A percentile compares a stretch with the other conserved stretches of the same genome.
phyloP scores from a whole-genome alignment of 2,888 invertebrate genomes.

The Leptinotarsa rubiginosa region DNA sequence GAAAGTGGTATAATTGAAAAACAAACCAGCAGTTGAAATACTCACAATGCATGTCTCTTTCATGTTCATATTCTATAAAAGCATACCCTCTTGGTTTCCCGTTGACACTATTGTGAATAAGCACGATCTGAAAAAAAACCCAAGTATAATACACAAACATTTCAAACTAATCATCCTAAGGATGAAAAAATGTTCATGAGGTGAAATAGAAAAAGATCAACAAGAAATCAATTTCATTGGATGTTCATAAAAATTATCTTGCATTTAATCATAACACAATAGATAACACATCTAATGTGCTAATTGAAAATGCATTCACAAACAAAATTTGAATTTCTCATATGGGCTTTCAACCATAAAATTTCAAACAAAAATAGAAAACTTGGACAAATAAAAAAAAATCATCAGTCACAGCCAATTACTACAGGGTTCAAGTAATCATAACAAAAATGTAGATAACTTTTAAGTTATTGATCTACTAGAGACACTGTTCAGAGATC shows the following conservation, averaged over 20 bases:
- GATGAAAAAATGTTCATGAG: slow-evolving; percentile 36
- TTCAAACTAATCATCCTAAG: no score
- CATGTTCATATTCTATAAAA: slow-evolving; percentile 99
- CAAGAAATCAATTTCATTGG: slow-evolving; percentile 39
- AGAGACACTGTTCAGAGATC: no score
- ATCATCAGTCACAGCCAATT: no score
- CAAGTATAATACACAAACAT: no score
- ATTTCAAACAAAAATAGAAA: no score
- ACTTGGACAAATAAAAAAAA: no score
- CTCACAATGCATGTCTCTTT: slow-evolving; percentile 99
- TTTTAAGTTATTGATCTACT: no score
- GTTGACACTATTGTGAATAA: slow-evolving; percentile 87
- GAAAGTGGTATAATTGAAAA: slow-evolving; percentile 51
- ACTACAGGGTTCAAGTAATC: no score
- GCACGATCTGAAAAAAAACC: slow-evolving; percentile 78
- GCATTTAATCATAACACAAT: slow-evolving; percentile 43
- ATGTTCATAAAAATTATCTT: slow-evolving; percentile 42
- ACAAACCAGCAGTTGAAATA: slow-evolving; percentile 61
- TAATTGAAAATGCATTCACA: slow-evolving; percentile 38
- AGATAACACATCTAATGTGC: slow-evolving; percentile 35
- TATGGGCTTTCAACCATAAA: not conserved
- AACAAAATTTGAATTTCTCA: slow-evolving; percentile 1
- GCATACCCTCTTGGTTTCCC: slow-evolving; percentile 98
- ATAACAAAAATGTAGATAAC: no score
- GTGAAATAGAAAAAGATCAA: slow-evolving; percentile 45